Conservation (phyloP, 2,797 vertebrate species). For the Pangasius krempfi region DNA sequence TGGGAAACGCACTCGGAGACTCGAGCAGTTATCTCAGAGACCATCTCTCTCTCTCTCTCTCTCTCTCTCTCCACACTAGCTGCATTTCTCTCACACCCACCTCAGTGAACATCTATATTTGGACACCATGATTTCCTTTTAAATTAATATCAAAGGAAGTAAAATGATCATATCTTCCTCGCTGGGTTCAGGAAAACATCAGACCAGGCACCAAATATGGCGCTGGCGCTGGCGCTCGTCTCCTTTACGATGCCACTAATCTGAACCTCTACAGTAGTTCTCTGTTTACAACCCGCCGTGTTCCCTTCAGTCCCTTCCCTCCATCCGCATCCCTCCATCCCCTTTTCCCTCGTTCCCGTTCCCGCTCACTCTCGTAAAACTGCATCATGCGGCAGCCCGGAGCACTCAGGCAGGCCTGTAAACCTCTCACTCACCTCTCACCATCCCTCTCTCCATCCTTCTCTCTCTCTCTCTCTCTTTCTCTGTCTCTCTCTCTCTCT, state of each 20-base stretch:
- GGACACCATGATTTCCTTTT: not conserved
- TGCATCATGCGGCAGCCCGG: conserved; percentile 66
- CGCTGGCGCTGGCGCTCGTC: not conserved
- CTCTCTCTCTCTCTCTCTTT: conserved; percentile 9
- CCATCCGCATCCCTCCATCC: conserved; percentile 29
- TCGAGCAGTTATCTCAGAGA: not conserved
- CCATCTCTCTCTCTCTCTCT: not conserved
- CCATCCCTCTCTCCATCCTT: conserved; percentile 1
- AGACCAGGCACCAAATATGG: conserved; percentile 4
- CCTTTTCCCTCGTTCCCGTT: conserved; percentile 46
- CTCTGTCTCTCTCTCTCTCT: conserved; percentile 20
- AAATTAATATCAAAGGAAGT: not conserved
- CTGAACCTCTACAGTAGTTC: conserved; percentile 19
- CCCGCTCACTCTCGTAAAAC: conserved; percentile 57
- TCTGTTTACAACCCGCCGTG: conserved; percentile 8
- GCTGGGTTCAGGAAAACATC: not conserved
- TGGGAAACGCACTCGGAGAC: not conserved
- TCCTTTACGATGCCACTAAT: not conserved
- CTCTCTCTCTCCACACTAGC: not conserved
- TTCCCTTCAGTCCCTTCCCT: not conserved
- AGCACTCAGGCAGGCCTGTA: conserved; percentile 69
- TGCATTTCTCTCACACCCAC: not conserved
- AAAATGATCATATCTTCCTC: conserved; percentile 5
- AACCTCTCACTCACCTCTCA: conserved; percentile 72
- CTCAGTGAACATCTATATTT: not conserved